These are phyloP conservation scores for Nesidiocoris tenuis DNA, from an alignment of 2,888 invertebrate species.

Conservation along the genomic window DNA sequence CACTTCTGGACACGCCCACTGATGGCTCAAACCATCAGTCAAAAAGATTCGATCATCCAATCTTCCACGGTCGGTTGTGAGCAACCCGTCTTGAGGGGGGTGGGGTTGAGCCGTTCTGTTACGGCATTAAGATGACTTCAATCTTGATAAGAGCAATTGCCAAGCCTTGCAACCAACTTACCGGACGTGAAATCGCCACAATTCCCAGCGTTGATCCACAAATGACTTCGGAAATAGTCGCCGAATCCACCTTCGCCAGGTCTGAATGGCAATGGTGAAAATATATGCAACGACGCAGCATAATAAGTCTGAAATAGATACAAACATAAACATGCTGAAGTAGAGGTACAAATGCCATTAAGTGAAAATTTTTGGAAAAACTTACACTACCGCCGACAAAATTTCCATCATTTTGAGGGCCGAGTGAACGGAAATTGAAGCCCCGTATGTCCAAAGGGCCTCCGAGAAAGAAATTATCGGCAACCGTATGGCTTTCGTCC, in stretches of 20 bases:
- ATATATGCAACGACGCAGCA: slow-evolving; percentile 83
- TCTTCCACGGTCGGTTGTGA: too few relatives aligned
- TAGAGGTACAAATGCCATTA: not conserved
- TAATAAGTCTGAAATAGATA: slow-evolving; percentile 67
- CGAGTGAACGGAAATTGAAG: slow-evolving; percentile 82
- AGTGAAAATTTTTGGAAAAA: not conserved
- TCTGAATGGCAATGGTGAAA: slow-evolving; percentile 85
- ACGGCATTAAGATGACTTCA: too few relatives aligned
- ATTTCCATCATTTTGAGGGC: slow-evolving; percentile 77
- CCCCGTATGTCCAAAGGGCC: slow-evolving; percentile 87
- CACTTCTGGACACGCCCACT: too few relatives aligned
- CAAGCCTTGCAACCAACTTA: slow-evolving; percentile 52
- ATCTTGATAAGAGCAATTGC: too few relatives aligned
- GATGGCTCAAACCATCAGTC: too few relatives aligned
- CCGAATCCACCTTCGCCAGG: slow-evolving; percentile 76
- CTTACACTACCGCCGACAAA: slow-evolving; percentile 69
- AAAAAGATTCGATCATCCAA: too few relatives aligned
- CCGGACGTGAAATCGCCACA: slow-evolving; percentile 61
- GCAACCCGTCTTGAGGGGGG: too few relatives aligned
- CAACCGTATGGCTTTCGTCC: slow-evolving; percentile 62
- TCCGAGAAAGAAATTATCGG: slow-evolving; percentile 81
- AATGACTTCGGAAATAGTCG: slow-evolving; percentile 82
- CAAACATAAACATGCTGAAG: too few relatives aligned
- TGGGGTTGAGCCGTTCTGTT: too few relatives aligned
- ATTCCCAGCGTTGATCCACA: slow-evolving; percentile 87